Conservation (phyloP, 2,888 invertebrate species). For the Sphinx pinastri region DNA sequence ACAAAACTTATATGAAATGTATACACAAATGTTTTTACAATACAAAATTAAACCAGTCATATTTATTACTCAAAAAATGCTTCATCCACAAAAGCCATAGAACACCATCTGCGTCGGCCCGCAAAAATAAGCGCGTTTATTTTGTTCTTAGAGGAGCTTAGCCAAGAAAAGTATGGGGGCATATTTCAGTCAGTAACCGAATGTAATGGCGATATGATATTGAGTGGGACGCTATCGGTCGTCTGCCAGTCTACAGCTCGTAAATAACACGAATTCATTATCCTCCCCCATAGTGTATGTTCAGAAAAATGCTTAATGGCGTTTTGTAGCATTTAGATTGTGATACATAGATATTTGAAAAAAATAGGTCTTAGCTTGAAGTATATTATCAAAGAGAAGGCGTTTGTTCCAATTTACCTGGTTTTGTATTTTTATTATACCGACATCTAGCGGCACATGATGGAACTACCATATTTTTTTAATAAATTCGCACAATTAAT, state of each 20-base stretch:
- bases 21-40: no score
- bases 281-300: conserved; percentile 56
- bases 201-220: conserved; percentile 71
- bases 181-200: conserved; percentile 61
- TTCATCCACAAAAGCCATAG: background rate
- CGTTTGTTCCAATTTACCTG: no score
- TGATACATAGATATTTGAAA: conserved; percentile 5
- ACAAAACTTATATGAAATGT: no score
- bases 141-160: conserved; percentile 30
- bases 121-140: conserved; percentile 28
- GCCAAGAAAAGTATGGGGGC: conserved; percentile 35
- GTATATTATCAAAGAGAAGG: background rate
- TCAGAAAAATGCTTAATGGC: conserved; percentile 62
- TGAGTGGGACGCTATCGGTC: conserved; percentile 69
- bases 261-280: conserved; percentile 75
- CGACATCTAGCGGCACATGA: no score
- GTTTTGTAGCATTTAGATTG: conserved; percentile 24
- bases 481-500: no score
- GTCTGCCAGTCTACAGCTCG: conserved; percentile 64
- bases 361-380: background rate
- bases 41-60: background rate
- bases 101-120: conserved; percentile 25
- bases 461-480: no score
- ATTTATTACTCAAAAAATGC: background rate
- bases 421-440: no score